Base-by-base conservation (phyloP, 1,140 invertebrate species). In the Aphelenchoides besseyi region DNA sequence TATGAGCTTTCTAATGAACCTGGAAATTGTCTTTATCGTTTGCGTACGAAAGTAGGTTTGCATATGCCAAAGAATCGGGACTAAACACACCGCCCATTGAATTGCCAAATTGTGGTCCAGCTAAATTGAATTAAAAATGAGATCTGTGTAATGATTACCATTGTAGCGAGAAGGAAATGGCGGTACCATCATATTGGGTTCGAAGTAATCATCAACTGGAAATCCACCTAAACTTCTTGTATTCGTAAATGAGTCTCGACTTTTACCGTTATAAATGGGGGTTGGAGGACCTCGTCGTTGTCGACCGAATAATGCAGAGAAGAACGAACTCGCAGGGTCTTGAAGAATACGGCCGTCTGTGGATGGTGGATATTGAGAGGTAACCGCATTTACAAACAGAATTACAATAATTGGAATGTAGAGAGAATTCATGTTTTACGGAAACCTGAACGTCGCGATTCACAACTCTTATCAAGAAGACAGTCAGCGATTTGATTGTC, bases 1-100 rank as follows among this genome's bases (percentile, higher is more conserved):
- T 12, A 48, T 16, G 3, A 71, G 23, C n/a, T n/a, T n/a, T n/a
- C n/a, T 3, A 2, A 30, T 68, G 12, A 23, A 70, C 69, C 28
- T 70, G 71, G 29, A 73, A 73, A 35, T 73, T 73, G 33, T 73
- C 71, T 55, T 73, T 73, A 35, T 73, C 71, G 12, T 33, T 75
- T 29, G 36, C 64, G 5, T 53, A 67, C 23, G 30, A 30, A 26
- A 33, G 30, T 30, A 67, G 18, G 9, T 35, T 67, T 30, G 64
- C 64, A 3, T 33, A 23, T 26, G 64, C 53, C 18, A 67, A 28
- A 29, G 30, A 26, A 32, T 67, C 29, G 0, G 41, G 33, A n/a
- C 64, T 37, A 23, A 64, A 67, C 18, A 37, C 12, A 16, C 23
- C 64, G 16, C 32, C 32, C 26, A 5, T 16, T n/a, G 36, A 5